Evolutionary conservation across 2,888 invertebrate genomes (phyloP).

Genomic region (Ceratothoa steindachneri): DNA sequence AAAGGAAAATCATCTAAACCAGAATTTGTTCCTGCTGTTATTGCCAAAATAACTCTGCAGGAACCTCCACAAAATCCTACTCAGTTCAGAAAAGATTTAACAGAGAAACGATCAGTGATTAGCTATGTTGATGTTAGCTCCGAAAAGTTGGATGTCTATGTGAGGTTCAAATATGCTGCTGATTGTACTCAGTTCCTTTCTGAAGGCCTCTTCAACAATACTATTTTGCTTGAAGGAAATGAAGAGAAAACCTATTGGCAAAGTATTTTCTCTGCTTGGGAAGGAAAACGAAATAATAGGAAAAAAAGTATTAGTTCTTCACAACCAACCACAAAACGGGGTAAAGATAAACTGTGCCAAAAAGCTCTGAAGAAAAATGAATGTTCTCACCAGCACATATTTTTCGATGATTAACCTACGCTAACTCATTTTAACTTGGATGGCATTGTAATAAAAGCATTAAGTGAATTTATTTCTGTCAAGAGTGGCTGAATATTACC

Average conservation of each 20-base stretch:
- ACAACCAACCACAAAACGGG: neutral
- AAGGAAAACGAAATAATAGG: slow-evolving; percentile 16
- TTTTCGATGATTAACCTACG: slow-evolving; percentile 32
- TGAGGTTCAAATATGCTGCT: slow-evolving; percentile 24
- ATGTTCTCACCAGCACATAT: slow-evolving; percentile 21
- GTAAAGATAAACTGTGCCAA: slow-evolving; percentile 26
- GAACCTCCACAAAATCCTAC: slow-evolving; percentile 34
- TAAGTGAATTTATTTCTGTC: too few species aligned
- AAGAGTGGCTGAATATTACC: too few species aligned
- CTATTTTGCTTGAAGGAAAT: slow-evolving; percentile 22
- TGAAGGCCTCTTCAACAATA: slow-evolving; percentile 29
- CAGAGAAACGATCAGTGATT: slow-evolving; percentile 12
- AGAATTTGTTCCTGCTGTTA: slow-evolving; percentile 22
- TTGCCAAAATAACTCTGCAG: slow-evolving; percentile 37
- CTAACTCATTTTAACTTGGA: too few species aligned
- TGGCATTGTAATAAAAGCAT: too few species aligned
- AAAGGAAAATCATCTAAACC: slow-evolving; percentile 18
- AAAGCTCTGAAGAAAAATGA: slow-evolving; percentile 25
- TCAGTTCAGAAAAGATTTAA: slow-evolving; percentile 12
- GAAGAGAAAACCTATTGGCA: slow-evolving; percentile 38
- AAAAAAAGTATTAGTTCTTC: slow-evolving; percentile 9
- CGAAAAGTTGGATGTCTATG: slow-evolving; percentile 31
- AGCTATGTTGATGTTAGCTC: slow-evolving; percentile 29
- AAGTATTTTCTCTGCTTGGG: neutral
- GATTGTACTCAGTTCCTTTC: slow-evolving; percentile 17